Evolutionary conservation across 2,113 vertebrate genomes (phyloP).

Genomic region (Paralichthys olivaceus): DNA sequence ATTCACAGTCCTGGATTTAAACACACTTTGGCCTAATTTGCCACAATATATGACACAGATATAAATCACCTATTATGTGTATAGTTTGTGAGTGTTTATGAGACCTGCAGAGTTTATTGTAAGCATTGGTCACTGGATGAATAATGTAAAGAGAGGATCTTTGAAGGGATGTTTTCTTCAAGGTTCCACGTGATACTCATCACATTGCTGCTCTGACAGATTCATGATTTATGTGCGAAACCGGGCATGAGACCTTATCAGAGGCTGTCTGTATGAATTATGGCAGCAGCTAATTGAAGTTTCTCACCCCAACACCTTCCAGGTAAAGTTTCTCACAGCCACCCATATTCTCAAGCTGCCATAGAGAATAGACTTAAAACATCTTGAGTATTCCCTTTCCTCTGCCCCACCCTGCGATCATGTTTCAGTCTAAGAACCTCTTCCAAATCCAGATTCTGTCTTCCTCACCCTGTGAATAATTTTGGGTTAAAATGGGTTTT

Average conservation of each 20-base stretch:
- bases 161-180: conserved; percentile 6
- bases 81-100: not conserved
- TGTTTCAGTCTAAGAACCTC: not conserved
- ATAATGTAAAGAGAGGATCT: not conserved
- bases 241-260: conserved; percentile 43
- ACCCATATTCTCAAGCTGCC: conserved; percentile 19
- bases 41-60: not conserved
- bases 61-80: not conserved
- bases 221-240: conserved; percentile 57
- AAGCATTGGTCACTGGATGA: not conserved
- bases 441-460: too few species aligned
- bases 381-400: not conserved
- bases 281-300: conserved; percentile 56
- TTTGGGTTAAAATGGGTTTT: too few species aligned
- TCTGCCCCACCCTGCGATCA: too few species aligned
- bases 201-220: conserved; percentile 24
- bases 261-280: conserved; percentile 67
- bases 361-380: conserved; percentile 30
- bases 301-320: conserved; percentile 33
- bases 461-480: too few species aligned
- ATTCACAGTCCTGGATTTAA: not conserved
- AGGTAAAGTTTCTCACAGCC: conserved; percentile 10
- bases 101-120: not conserved
- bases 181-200: conserved; percentile 13
- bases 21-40: not conserved